A percentile compares a stretch with the other conserved stretches of the same genome.
phyloP scores from a whole-genome alignment of 2,113 vertebrate genomes.

The Odocoileus hemionus region DNA sequence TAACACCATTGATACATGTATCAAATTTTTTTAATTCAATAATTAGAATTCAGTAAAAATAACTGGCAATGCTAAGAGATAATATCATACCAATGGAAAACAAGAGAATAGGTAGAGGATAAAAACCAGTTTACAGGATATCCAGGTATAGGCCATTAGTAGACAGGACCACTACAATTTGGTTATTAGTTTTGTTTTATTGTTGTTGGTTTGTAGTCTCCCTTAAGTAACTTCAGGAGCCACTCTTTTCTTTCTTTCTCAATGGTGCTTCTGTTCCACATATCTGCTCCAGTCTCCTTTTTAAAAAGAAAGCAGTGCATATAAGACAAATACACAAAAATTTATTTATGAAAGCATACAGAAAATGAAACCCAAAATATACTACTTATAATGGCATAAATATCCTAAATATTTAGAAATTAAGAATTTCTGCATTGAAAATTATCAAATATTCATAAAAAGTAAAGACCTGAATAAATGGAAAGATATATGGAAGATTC shows the following conservation, averaged over 20 bases:
- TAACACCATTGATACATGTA: not conserved
- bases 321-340: not conserved
- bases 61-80: not conserved
- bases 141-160: not conserved
- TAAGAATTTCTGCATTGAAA: not conserved
- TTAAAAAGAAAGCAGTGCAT: not conserved
- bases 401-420: not conserved
- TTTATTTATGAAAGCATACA: not conserved
- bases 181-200: not conserved
- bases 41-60: not conserved
- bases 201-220: not conserved
- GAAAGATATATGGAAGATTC: not conserved
- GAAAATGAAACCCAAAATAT: not conserved
- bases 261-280: not conserved
- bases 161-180: not conserved
- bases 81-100: not conserved
- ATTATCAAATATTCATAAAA: not conserved
- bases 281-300: not conserved
- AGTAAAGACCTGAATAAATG: not conserved
- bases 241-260: not conserved
- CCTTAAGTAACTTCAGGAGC: not conserved
- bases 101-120: not conserved
- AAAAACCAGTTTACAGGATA: not conserved
- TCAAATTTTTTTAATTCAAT: not conserved
- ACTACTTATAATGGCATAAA: not conserved